These are phyloP conservation scores for Seriola dumerili DNA, from an alignment of 2,113 vertebrate species.

Conservation along the genomic window DNA sequence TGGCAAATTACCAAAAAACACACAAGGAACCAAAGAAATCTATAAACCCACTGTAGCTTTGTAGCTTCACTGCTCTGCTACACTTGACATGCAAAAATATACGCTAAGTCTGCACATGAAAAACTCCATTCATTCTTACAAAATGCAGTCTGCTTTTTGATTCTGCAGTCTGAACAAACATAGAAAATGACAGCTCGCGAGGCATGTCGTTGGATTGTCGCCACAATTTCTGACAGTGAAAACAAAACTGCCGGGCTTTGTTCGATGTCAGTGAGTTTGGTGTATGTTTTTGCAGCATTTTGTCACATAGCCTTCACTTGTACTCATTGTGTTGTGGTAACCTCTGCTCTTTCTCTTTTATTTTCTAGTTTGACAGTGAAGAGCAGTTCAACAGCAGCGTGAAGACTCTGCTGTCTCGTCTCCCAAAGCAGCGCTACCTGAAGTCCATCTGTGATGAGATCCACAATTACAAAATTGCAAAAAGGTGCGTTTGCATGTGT, in stretches of 20 bases:
- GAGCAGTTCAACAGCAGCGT: conserved; percentile 93
- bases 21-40: conserved; percentile 33
- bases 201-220: neutral
- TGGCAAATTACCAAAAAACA: conserved; percentile 53
- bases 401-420: conserved; percentile 91
- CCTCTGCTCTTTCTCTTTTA: neutral
- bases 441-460: conserved; percentile 96
- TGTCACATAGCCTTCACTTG: no score
- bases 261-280: neutral
- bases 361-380: conserved; percentile 89
- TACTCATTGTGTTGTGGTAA: neutral
- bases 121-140: conserved; percentile 14
- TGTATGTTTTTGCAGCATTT: neutral
- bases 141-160: neutral
- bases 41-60: conserved; percentile 32
- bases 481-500: conserved; percentile 84
- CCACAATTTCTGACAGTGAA: conserved; percentile 2
- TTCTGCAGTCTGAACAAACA: conserved; percentile 1
- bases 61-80: conserved; percentile 7
- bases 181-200: neutral
- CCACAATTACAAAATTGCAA: conserved; percentile 92
- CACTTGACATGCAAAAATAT: conserved; percentile 63
- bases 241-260: neutral
- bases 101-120: conserved; percentile 36
- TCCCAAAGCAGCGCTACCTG: conserved; percentile 95